Percentiles rank a stretch among this genome's conserved stretches.
Evolutionary conservation across 2,888 invertebrate species (phyloP).

Genomic region (Carpatolechia fugitivella): DNA sequence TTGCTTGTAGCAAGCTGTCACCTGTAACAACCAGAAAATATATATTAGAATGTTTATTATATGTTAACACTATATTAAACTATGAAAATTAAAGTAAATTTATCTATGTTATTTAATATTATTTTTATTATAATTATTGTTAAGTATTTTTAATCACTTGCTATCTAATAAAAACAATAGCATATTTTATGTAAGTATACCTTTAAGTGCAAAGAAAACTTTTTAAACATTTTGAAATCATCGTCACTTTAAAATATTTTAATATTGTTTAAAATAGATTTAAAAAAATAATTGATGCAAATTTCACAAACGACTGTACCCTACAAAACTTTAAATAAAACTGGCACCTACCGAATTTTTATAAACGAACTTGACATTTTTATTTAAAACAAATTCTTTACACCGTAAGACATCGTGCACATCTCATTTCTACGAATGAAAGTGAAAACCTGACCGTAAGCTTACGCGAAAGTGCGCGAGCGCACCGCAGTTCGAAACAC

Average conservation of each 20-base stretch:
- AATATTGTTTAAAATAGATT: not conserved
- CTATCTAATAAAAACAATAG: not conserved
- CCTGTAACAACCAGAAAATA: slow-evolving; percentile 49
- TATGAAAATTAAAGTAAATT: not conserved
- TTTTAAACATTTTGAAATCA: slow-evolving; percentile 4
- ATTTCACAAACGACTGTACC: not conserved
- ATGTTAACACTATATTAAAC: not conserved
- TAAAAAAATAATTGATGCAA: not conserved
- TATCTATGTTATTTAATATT: too few relatives aligned
- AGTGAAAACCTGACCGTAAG: slow-evolving; percentile 61
- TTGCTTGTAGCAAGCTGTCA: slow-evolving; percentile 66
- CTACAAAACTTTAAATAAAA: slow-evolving; percentile 3
- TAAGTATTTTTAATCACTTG: too few relatives aligned
- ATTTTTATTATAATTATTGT: too few relatives aligned
- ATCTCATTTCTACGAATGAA: slow-evolving; percentile 61
- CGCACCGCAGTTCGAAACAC: slow-evolving; percentile 49
- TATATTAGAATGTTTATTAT: slow-evolving; percentile 12
- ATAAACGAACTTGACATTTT: slow-evolving; percentile 31
- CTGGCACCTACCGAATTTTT: slow-evolving; percentile 34
- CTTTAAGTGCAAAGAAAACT: not conserved
- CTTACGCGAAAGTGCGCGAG: slow-evolving; percentile 69
- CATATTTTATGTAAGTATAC: not conserved
- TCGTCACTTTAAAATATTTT: too few relatives aligned
- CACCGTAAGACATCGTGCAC: slow-evolving; percentile 40
- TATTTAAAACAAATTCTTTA: slow-evolving; percentile 25